phyloP scores from a whole-genome alignment of 2,888 invertebrate genomes.

The Frankliniella fusca region DNA sequence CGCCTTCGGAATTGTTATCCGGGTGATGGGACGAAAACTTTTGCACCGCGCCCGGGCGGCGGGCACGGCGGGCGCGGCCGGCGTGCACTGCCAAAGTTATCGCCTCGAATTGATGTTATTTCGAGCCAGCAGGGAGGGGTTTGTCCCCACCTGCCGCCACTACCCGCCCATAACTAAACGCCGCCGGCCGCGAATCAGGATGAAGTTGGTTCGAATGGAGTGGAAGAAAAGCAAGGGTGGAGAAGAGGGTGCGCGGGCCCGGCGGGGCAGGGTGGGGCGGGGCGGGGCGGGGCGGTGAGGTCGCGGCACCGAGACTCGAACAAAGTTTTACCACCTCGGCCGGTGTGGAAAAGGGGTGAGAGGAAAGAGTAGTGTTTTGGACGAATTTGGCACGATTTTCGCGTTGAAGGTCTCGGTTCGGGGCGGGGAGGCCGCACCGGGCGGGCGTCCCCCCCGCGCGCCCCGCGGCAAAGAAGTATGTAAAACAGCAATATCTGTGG shows the following conservation, averaged over 20 bases:
- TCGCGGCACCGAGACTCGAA: neutral
- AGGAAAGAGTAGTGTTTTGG: neutral
- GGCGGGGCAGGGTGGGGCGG: neutral
- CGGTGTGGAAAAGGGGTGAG: neutral
- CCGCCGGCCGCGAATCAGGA: neutral
- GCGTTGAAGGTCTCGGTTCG: neutral
- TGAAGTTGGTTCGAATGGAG: neutral
- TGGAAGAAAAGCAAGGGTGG: neutral
- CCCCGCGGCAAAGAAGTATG: neutral
- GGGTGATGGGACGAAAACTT: no score
- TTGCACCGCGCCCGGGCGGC: neutral
- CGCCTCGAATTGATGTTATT: no score
- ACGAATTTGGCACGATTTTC: conserved; percentile 22
- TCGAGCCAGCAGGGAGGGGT: neutral
- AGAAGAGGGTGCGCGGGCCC: neutral
- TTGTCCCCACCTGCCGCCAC: neutral
- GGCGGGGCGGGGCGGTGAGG: neutral
- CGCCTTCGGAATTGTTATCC: no score
- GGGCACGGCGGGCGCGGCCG: neutral
- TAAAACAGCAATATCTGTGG: conserved; percentile 26
- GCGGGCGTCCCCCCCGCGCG: neutral
- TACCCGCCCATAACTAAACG: neutral
- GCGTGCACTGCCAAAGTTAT: no score
- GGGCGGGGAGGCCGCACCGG: no score
- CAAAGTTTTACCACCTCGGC: neutral